A percentile compares a stretch with the other conserved stretches of the same genome.
Evolutionary conservation across 2,113 vertebrate species (phyloP).

Genomic region (Sebastes fasciatus): DNA sequence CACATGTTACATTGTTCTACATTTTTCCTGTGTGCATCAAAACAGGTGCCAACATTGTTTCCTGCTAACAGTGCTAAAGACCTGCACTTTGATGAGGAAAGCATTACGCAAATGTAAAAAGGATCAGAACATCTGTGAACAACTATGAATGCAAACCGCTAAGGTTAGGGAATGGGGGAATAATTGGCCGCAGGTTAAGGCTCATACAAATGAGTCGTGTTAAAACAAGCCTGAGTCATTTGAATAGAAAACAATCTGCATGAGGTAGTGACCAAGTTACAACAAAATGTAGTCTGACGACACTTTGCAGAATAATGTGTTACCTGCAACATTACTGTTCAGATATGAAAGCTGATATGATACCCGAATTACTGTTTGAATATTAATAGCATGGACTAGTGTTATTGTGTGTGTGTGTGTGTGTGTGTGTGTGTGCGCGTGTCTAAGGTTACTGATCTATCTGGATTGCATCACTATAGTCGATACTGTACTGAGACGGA

Average conservation of each 20-base stretch:
- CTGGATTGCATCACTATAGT: constrained; percentile 35
- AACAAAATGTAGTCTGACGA: background rate
- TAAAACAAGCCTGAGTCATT: background rate
- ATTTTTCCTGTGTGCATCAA: too few relatives aligned
- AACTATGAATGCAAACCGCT: too few relatives aligned
- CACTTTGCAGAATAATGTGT: background rate
- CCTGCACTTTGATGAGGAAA: too few relatives aligned
- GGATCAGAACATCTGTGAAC: too few relatives aligned
- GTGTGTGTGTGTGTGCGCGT: constrained; percentile 11
- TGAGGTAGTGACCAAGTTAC: too few relatives aligned
- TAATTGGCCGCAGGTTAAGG: too few relatives aligned
- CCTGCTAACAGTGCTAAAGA: too few relatives aligned
- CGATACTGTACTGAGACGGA: constrained; percentile 36
- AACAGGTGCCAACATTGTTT: too few relatives aligned
- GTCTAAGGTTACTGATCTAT: constrained; percentile 32
- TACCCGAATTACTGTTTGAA: constrained; percentile 18
- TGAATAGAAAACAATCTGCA: background rate
- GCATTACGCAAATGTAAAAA: too few relatives aligned
- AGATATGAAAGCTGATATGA: background rate
- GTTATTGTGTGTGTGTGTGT: background rate
- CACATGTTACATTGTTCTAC: too few relatives aligned
- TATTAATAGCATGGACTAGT: constrained; percentile 33
- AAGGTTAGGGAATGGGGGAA: too few relatives aligned
- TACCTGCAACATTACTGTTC: background rate
- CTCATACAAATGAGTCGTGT: background rate